These are phyloP conservation scores for Sebastes oblongus DNA, from an alignment of 2,797 vertebrate species.

Conservation along the genomic window DNA sequence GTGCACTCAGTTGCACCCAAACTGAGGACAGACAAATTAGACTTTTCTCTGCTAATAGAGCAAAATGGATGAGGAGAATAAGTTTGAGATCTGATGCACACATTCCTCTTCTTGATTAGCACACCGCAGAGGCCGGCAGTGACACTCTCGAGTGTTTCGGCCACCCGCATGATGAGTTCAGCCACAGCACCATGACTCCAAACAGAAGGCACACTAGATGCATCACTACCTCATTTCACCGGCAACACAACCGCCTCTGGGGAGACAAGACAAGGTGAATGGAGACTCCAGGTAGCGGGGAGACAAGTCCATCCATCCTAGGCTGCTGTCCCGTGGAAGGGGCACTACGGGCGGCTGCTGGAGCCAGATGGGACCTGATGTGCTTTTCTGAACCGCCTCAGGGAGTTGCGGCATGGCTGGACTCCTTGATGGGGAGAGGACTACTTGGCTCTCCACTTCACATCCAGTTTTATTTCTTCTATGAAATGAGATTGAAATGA, in stretches of 20 bases:
- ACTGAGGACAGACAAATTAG: neutral
- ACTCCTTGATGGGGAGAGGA: constrained; percentile 1
- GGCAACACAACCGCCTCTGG: constrained; percentile 22
- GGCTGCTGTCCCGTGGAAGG: constrained; percentile 37
- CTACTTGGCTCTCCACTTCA: neutral
- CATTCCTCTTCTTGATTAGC: neutral
- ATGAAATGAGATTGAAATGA: neutral
- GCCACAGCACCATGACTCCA: neutral
- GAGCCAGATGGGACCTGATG: constrained; percentile 59
- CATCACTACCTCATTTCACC: constrained; percentile 34
- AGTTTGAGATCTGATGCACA: neutral
- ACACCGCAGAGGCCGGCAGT: neutral
- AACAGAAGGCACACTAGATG: constrained; percentile 40
- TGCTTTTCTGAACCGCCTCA: constrained; percentile 22
- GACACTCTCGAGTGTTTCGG: neutral
- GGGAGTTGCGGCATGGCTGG: constrained; percentile 17
- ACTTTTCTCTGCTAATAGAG: neutral
- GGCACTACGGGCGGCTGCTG: constrained; percentile 39
- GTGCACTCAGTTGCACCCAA: neutral
- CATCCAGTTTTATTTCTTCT: neutral
- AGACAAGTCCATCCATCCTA: constrained; percentile 20
- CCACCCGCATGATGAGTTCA: neutral
- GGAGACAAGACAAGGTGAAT: constrained; percentile 38
- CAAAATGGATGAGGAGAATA: neutral
- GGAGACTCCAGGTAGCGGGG: constrained; percentile 18